Evolutionary conservation across 1,140 invertebrate genomes (phyloP).

Genomic region (Euschistus heros): DNA sequence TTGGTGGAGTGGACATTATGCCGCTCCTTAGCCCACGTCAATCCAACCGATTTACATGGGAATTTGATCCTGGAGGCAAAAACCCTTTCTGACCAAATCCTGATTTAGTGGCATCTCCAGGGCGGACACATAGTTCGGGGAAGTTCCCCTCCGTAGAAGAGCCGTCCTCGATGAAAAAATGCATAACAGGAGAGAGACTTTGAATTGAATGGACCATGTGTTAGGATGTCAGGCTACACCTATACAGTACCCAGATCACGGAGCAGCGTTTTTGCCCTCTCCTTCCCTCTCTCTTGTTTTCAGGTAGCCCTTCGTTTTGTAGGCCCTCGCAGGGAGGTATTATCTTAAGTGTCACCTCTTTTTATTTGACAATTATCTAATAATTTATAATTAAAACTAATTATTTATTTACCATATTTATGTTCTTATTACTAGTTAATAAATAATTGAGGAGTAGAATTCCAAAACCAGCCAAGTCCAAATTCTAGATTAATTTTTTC

Average conservation of each 20-base stretch:
- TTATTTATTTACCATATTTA: too few relatives aligned
- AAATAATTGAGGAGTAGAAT: too few relatives aligned
- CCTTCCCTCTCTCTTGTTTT: not conserved
- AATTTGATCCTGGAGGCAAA: not conserved
- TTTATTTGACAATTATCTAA: too few relatives aligned
- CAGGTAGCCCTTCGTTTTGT: too few relatives aligned
- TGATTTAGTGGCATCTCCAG: not conserved
- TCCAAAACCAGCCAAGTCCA: too few relatives aligned
- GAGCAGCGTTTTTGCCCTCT: not conserved
- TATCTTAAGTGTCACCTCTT: too few relatives aligned
- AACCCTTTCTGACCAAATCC: not conserved
- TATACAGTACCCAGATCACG: not conserved
- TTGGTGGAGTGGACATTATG: not conserved
- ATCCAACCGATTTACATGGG: not conserved
- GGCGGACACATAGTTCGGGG: constrained; percentile 3
- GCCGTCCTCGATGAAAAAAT: not conserved
- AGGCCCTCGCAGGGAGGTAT: too few relatives aligned
- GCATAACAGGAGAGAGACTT: not conserved
- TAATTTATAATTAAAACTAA: too few relatives aligned
- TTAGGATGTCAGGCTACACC: not conserved
- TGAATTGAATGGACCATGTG: constrained; percentile 9
- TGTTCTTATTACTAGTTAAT: too few relatives aligned
- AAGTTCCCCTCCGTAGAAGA: not conserved
- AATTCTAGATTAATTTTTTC: too few relatives aligned
- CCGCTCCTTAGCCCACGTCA: not conserved